Percentiles rank a stretch among this genome's conserved stretches.
These are phyloP conservation scores for Elachura formosa DNA, from an alignment of 2,113 vertebrate genomes.

Conservation along the genomic window DNA sequence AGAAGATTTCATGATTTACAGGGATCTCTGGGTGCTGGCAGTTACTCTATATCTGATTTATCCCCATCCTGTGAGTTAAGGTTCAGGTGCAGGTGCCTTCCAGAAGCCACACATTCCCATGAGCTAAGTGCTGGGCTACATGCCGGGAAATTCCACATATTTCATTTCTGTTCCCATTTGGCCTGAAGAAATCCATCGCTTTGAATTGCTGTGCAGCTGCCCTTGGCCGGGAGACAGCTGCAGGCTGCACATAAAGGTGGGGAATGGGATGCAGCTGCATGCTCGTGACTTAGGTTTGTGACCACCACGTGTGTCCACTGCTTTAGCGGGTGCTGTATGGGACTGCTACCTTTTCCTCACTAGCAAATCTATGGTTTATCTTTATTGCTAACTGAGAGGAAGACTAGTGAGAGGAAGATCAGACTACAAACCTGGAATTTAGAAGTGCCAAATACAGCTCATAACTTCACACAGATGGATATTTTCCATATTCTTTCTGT, in stretches of 20 bases:
- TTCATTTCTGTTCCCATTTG: background rate
- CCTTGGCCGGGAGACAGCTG: background rate
- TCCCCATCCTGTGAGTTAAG: background rate
- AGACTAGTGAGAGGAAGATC: background rate
- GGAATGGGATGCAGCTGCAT: background rate
- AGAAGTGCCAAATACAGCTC: background rate
- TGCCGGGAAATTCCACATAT: background rate
- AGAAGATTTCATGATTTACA: background rate
- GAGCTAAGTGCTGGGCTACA: rapidly evolving
- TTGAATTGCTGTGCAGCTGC: background rate
- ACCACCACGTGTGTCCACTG: no score
- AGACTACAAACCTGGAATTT: background rate
- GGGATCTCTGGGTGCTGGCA: background rate
- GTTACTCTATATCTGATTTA: background rate
- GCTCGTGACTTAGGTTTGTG: rapidly evolving
- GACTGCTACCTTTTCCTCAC: background rate
- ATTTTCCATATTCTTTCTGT: background rate
- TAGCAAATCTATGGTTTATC: background rate
- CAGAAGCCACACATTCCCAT: background rate
- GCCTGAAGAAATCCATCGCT: background rate
- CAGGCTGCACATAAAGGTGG: background rate
- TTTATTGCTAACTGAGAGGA: background rate
- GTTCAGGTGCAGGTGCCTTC: background rate
- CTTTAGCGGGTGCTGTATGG: background rate
- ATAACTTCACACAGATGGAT: background rate